Evolutionary conservation across 2,888 invertebrate species (phyloP).

Genomic region (Aricia artaxerxes): DNA sequence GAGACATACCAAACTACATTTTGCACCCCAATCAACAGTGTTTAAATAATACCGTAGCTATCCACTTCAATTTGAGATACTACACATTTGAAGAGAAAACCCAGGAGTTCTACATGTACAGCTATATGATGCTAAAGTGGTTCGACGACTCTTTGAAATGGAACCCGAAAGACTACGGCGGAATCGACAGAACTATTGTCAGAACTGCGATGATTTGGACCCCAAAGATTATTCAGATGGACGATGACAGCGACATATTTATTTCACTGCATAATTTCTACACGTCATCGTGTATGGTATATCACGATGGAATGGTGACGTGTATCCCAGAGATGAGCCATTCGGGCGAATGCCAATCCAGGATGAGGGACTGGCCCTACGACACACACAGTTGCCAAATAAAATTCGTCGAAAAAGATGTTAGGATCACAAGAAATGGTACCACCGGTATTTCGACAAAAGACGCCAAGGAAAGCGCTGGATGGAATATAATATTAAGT

Average conservation of each 20-base stretch:
- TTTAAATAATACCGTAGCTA: not conserved
- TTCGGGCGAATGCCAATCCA: not conserved
- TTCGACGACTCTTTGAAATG: not conserved
- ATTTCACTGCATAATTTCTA: not conserved
- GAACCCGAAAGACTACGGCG: not conserved
- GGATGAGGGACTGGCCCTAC: not conserved
- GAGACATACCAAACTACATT: not conserved
- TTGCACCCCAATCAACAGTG: not conserved
- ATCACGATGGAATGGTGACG: not conserved
- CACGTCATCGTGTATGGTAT: not conserved
- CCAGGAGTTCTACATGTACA: not conserved
- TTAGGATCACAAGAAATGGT: not conserved
- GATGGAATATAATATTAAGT: not conserved
- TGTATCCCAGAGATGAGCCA: not conserved
- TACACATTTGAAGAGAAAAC: not conserved
- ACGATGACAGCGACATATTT: not conserved
- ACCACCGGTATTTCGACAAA: not conserved
- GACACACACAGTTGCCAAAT: not conserved
- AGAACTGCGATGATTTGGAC: not conserved
- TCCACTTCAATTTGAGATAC: not conserved
- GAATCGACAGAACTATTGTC: not conserved
- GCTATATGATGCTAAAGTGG: not conserved
- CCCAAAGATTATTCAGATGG: not conserved
- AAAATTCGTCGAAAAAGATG: not conserved
- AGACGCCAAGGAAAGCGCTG: not conserved